A percentile compares a stretch with the other conserved stretches of the same genome.
phyloP scores from a whole-genome alignment of 2,888 invertebrate genomes.

The Tuta absoluta region DNA sequence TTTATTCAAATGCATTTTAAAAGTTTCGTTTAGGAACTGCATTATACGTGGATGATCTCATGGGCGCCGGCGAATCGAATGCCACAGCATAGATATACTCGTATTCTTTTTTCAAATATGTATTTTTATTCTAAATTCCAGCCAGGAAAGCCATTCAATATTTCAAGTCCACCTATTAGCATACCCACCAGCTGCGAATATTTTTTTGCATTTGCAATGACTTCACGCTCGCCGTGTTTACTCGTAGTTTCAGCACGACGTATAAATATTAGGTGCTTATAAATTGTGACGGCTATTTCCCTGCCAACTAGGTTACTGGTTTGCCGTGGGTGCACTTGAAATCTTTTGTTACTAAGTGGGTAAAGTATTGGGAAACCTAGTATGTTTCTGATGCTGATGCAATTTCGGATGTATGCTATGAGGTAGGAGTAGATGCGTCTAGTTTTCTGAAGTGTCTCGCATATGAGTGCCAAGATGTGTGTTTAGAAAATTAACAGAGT shows the following conservation, averaged over 20 bases:
- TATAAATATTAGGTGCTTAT: conserved; percentile 34
- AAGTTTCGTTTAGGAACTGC: background rate
- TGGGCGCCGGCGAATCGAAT: background rate
- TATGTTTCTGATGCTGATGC: background rate
- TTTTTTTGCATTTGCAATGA: conserved; percentile 8
- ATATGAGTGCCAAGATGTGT: conserved; percentile 1
- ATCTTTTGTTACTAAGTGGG: conserved; percentile 13
- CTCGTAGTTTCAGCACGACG: background rate
- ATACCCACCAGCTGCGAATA: conserved; percentile 10
- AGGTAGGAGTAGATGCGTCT: background rate
- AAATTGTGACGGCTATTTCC: conserved; percentile 43
- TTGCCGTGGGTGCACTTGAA: conserved; percentile 22
- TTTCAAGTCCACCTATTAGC: background rate
- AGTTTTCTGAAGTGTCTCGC: background rate
- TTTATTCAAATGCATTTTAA: background rate
- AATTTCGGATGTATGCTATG: background rate
- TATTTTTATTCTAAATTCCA: conserved; percentile 4
- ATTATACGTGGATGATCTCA: conserved; percentile 3
- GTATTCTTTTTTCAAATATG: background rate
- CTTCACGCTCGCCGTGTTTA: conserved; percentile 12
- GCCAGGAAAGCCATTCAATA: background rate
- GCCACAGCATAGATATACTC: background rate
- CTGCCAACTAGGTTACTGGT: conserved; percentile 59
- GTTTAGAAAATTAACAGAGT: conserved; percentile 7
- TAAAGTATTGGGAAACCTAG: conserved; percentile 4